These are phyloP conservation scores for Scaeva pyrastri DNA, from an alignment of 2,888 invertebrate species.

Conservation along the genomic window DNA sequence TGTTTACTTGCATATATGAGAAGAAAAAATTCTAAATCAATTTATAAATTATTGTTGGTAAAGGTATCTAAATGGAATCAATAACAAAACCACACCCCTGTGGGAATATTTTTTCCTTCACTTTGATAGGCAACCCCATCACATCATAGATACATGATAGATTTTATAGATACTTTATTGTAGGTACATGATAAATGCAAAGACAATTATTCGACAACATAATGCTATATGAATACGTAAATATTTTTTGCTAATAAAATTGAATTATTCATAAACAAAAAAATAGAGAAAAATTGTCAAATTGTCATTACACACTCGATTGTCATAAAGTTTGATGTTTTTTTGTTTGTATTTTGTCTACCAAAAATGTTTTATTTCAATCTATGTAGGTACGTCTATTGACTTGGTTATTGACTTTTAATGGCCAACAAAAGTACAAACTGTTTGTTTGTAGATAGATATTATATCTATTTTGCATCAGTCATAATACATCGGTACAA, in stretches of 20 bases:
- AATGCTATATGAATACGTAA: not conserved
- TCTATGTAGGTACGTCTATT: not conserved
- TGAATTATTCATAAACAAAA: conserved; percentile 35
- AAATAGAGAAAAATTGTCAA: not conserved
- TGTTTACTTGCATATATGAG: not conserved
- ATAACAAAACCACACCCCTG: conserved; percentile 41
- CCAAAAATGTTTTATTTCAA: not conserved
- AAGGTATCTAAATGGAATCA: conserved; percentile 7
- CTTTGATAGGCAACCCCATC: too few species aligned
- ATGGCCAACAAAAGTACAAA: conserved; percentile 30
- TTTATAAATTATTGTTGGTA: conserved; percentile 23
- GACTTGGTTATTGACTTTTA: conserved; percentile 44
- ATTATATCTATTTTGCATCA: not conserved
- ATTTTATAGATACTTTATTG: too few species aligned
- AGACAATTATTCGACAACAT: conserved; percentile 10
- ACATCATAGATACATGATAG: too few species aligned
- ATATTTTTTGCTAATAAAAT: conserved; percentile 32
- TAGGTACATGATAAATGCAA: not conserved
- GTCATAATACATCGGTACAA: too few species aligned
- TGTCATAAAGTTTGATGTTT: conserved; percentile 64
- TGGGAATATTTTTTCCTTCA: conserved; percentile 17
- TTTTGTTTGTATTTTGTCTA: conserved; percentile 43
- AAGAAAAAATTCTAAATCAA: conserved; percentile 24
- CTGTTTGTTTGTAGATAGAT: too few species aligned
- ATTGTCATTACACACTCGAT: conserved; percentile 20